These are phyloP conservation scores for Larimichthys polyactis DNA, from an alignment of 2,113 vertebrate genomes.

Conservation along the genomic window DNA sequence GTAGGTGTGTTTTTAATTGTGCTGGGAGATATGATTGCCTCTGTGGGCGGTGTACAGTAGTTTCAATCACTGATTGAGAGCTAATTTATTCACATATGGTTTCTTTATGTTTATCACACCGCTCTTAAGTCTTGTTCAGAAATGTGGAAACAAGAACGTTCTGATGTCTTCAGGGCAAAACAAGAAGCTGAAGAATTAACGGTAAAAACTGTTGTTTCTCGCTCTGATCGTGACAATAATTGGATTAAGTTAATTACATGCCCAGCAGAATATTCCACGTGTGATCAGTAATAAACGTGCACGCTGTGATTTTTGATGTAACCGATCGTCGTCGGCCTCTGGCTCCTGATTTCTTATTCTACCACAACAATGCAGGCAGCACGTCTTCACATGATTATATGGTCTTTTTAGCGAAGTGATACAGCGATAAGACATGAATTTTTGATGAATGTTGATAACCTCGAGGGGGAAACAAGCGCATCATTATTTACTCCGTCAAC, in stretches of 20 bases:
- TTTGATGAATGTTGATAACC: constrained; percentile 43
- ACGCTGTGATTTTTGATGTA: constrained; percentile 31
- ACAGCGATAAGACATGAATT: constrained; percentile 25
- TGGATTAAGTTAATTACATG: constrained; percentile 63
- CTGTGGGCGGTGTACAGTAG: neutral
- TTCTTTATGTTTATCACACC: neutral
- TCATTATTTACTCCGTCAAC: constrained; percentile 37
- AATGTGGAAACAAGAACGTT: neutral
- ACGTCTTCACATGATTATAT: constrained; percentile 37
- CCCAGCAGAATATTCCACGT: constrained; percentile 42
- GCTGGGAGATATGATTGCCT: neutral
- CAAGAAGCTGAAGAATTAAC: constrained; percentile 3
- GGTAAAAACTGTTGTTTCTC: constrained; percentile 23
- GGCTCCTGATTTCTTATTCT: constrained; percentile 46
- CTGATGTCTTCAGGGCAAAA: constrained; percentile 31
- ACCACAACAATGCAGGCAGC: constrained; percentile 16
- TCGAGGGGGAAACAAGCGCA: constrained; percentile 5
- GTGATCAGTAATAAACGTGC: neutral
- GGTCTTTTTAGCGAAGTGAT: constrained; percentile 42
- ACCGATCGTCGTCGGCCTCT: constrained; percentile 43
- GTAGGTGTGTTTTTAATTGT: neutral
- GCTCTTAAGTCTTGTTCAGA: neutral
- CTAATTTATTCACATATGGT: constrained; percentile 14
- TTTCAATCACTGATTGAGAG: constrained; percentile 34
- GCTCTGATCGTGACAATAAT: constrained; percentile 64